A percentile compares a stretch with the other conserved stretches of the same genome.
Evolutionary conservation across 2,113 vertebrate species (phyloP).

Genomic region (Mustela lutreola): DNA sequence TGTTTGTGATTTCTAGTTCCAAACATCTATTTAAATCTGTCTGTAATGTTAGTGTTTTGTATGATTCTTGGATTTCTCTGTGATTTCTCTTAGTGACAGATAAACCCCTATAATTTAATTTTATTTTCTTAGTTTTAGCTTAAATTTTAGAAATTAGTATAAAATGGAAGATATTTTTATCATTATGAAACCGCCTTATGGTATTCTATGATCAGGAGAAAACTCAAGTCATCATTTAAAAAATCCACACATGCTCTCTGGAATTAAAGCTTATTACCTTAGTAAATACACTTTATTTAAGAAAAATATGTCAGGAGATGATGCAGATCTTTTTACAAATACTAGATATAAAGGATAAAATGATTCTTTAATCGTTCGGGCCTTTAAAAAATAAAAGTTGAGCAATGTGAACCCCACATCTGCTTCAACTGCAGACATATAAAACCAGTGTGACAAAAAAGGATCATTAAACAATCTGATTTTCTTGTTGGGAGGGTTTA

Average conservation of each 20-base stretch:
- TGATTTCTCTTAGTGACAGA: not conserved
- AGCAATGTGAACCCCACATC: conserved; percentile 83
- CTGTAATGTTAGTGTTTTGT: not conserved
- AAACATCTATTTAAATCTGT: not conserved
- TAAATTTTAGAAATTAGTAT: conserved; percentile 65
- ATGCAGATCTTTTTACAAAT: conserved; percentile 51
- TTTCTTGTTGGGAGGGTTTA: conserved; percentile 91
- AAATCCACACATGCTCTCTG: conserved; percentile 8
- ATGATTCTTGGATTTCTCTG: conserved; percentile 5
- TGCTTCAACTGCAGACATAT: conserved; percentile 87
- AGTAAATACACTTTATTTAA: conserved; percentile 70
- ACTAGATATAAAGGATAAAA: conserved; percentile 62
- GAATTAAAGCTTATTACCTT: conserved; percentile 69
- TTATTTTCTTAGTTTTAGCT: conserved; percentile 30
- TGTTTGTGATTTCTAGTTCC: not conserved
- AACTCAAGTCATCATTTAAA: conserved; percentile 66
- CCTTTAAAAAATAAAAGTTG: conserved; percentile 70
- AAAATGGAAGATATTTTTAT: not conserved
- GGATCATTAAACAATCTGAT: conserved; percentile 90
- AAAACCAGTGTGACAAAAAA: conserved; percentile 90
- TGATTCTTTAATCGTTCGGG: conserved; percentile 82
- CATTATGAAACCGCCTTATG: not conserved
- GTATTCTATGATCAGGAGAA: conserved; percentile 63
- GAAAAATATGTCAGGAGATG: conserved; percentile 18
- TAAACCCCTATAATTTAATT: conserved; percentile 21